phyloP scores from a whole-genome alignment of 2,113 vertebrate genomes.

The Carollia perspicillata region DNA sequence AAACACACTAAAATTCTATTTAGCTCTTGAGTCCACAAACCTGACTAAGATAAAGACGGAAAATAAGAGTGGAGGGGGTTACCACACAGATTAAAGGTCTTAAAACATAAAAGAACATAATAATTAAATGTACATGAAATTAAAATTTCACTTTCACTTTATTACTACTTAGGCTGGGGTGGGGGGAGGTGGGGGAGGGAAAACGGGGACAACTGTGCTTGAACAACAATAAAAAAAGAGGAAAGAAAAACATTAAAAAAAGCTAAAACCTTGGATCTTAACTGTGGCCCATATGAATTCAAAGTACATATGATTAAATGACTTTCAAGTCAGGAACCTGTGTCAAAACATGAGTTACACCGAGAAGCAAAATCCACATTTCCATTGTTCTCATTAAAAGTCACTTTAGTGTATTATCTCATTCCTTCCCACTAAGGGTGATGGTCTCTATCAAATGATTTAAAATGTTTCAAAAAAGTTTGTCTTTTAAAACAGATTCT shows the following conservation, averaged over 20 bases:
- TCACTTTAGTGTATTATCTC: conserved; percentile 38
- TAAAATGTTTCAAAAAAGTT: conserved; percentile 41
- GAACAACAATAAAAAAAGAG: no score
- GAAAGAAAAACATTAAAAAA: not conserved
- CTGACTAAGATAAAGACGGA: not conserved
- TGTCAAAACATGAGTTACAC: conserved; percentile 38
- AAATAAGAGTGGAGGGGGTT: not conserved
- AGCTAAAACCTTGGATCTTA: not conserved
- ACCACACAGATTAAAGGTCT: not conserved
- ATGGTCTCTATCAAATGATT: conserved; percentile 33
- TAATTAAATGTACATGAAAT: conserved; percentile 28
- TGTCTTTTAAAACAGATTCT: conserved; percentile 43
- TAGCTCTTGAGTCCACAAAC: not conserved
- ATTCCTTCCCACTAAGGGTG: conserved; percentile 42
- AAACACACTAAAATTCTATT: not conserved
- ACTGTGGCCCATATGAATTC: not conserved
- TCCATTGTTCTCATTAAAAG: conserved; percentile 61
- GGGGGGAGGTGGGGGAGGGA: no score
- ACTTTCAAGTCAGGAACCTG: conserved; percentile 10
- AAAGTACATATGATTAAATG: not conserved
- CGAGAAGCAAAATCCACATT: conserved; percentile 15
- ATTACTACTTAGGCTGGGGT: not conserved
- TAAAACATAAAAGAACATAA: not conserved
- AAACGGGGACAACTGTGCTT: no score
- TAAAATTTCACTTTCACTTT: not conserved